Evolutionary conservation across 2,888 invertebrate genomes (phyloP).

Genomic region (Didymodactylos carnosus): DNA sequence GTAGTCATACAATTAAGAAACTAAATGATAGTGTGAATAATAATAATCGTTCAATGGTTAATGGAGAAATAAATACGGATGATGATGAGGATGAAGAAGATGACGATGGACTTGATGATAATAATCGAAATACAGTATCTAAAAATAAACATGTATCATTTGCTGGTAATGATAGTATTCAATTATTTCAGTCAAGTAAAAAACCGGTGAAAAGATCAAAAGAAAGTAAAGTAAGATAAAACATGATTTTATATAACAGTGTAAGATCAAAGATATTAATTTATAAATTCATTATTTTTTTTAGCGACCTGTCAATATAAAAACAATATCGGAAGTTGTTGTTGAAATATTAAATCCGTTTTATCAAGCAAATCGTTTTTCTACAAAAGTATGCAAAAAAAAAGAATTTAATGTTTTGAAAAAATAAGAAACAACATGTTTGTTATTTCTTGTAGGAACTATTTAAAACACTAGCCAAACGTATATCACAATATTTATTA

Average conservation of each 20-base stretch:
- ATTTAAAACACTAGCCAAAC: neutral
- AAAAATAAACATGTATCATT: neutral
- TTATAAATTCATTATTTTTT: neutral
- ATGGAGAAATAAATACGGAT: too few species aligned
- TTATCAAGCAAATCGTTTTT: neutral
- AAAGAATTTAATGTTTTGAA: neutral
- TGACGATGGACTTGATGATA: too few species aligned
- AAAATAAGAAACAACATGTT: too few species aligned
- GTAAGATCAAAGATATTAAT: neutral
- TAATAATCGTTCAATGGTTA: too few species aligned
- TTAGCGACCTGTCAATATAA: neutral
- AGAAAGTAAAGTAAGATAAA: neutral
- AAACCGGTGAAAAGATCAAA: neutral
- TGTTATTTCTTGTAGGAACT: neutral
- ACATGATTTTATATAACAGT: neutral
- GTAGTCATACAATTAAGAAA: too few species aligned
- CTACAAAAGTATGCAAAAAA: neutral
- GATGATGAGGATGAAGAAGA: too few species aligned
- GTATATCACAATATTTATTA: neutral
- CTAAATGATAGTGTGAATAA: too few species aligned
- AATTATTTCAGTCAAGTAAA: neutral
- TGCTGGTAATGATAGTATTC: neutral
- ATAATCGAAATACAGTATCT: too few species aligned
- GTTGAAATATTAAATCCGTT: neutral
- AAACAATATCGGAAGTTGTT: neutral